Percentiles rank a stretch among this genome's conserved stretches.
These are phyloP conservation scores for Brenthis daphne DNA, from an alignment of 2,888 invertebrate species.

Conservation along the genomic window DNA sequence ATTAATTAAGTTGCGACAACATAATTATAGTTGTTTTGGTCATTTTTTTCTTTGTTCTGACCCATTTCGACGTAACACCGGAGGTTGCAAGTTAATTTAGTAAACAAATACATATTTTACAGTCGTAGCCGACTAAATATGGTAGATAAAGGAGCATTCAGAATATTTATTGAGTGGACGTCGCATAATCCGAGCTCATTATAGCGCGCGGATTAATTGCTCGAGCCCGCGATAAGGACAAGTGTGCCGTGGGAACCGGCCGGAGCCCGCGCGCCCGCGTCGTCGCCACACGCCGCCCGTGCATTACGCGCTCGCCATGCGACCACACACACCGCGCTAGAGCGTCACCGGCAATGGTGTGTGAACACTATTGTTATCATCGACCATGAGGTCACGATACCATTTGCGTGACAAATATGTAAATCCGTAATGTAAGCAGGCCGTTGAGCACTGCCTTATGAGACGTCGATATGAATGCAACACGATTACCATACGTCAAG, in stretches of 20 bases:
- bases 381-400: slow-evolving; percentile 51
- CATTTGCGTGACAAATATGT: slow-evolving; percentile 56
- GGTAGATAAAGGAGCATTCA: slow-evolving; percentile 35
- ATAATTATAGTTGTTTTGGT: no score
- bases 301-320: slow-evolving; percentile 16
- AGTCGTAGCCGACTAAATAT: slow-evolving; percentile 26
- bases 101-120: slow-evolving; percentile 31
- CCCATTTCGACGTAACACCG: background rate
- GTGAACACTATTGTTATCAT: background rate
- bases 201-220: slow-evolving; percentile 45
- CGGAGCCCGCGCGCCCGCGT: slow-evolving; percentile 46
- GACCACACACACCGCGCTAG: background rate
- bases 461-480: slow-evolving; percentile 38
- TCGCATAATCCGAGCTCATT: slow-evolving; percentile 41
- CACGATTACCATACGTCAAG: slow-evolving; percentile 38
- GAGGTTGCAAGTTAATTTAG: slow-evolving; percentile 5
- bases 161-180: slow-evolving; percentile 34
- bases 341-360: slow-evolving; percentile 16
- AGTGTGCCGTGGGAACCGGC: slow-evolving; percentile 73
- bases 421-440: slow-evolving; percentile 43
- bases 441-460: slow-evolving; percentile 31
- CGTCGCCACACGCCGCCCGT: slow-evolving; percentile 43
- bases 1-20: no score
- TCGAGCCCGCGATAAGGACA: slow-evolving; percentile 60
- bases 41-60: slow-evolving; percentile 1